These are phyloP conservation scores for Heterochromis multidens DNA, from an alignment of 2,113 vertebrate species.

Conservation along the genomic window DNA sequence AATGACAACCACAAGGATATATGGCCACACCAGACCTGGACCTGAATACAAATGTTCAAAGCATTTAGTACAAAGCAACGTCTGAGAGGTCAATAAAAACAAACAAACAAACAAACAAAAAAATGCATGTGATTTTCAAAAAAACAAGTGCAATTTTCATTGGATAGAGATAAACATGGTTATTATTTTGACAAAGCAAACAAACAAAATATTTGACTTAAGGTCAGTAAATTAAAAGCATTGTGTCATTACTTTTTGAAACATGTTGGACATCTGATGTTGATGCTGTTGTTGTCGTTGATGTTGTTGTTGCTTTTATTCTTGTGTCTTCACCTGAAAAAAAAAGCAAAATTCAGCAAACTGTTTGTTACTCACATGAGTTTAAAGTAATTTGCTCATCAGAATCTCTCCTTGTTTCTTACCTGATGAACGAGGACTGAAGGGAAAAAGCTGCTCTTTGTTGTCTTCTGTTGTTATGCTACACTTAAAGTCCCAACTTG, in stretches of 20 bases:
- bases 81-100: neutral
- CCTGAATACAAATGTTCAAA: neutral
- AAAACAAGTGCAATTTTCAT: neutral
- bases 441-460: neutral
- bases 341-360: neutral
- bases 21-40: neutral
- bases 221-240: rapidly evolving
- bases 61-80: neutral
- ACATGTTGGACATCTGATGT: neutral
- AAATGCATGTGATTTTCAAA: neutral
- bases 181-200: neutral
- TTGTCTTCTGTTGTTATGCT: neutral
- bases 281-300: rapidly evolving
- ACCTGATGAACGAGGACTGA: neutral
- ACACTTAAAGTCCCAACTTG: neutral
- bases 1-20: neutral
- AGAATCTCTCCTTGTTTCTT: neutral
- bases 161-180: rapidly evolving
- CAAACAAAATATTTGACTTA: neutral
- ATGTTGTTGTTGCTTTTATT: neutral
- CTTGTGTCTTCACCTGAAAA: neutral
- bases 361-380: neutral
- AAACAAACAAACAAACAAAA: neutral
- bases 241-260: neutral
- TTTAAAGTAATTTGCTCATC: neutral